Conservation (phyloP, 1,140 invertebrate species). For the Saccostrea glomerata region DNA sequence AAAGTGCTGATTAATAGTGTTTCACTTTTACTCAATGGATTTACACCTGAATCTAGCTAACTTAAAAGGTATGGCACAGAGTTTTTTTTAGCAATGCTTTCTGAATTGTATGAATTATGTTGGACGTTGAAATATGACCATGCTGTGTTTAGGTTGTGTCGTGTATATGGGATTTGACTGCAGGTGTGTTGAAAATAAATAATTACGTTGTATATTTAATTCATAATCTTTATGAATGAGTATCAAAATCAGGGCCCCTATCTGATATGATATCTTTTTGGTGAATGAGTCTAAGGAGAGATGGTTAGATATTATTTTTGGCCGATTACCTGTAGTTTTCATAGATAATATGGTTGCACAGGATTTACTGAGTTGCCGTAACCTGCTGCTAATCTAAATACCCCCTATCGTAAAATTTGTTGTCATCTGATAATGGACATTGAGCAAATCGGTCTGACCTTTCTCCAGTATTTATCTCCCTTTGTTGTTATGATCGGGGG, state of each 20-base stretch:
- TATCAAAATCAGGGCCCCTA: background rate
- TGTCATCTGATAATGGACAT: slow-evolving; percentile 20
- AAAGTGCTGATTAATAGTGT: slow-evolving; percentile 14
- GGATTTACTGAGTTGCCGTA: background rate
- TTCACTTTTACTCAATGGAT: slow-evolving; percentile 14
- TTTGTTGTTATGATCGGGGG: slow-evolving; percentile 10
- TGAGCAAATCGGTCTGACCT: background rate
- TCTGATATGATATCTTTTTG: background rate
- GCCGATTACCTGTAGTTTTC: background rate
- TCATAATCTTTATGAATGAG: slow-evolving; percentile 18
- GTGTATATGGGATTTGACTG: background rate
- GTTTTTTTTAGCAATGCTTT: background rate
- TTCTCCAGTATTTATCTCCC: background rate
- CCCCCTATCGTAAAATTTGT: background rate
- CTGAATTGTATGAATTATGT: background rate
- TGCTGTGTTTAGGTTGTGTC: background rate
- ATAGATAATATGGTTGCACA: background rate
- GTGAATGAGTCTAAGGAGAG: background rate
- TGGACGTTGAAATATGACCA: slow-evolving; percentile 1
- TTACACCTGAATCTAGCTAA: background rate
- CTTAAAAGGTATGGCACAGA: slow-evolving; percentile 19
- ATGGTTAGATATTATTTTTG: slow-evolving; percentile 14
- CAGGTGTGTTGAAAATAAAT: slow-evolving; percentile 34
- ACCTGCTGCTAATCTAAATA: slow-evolving; percentile 12
- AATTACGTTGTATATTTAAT: slow-evolving; percentile 21